Base-by-base conservation (phyloP, 1,140 invertebrate species). In the Leptonema lineaticorne region DNA sequence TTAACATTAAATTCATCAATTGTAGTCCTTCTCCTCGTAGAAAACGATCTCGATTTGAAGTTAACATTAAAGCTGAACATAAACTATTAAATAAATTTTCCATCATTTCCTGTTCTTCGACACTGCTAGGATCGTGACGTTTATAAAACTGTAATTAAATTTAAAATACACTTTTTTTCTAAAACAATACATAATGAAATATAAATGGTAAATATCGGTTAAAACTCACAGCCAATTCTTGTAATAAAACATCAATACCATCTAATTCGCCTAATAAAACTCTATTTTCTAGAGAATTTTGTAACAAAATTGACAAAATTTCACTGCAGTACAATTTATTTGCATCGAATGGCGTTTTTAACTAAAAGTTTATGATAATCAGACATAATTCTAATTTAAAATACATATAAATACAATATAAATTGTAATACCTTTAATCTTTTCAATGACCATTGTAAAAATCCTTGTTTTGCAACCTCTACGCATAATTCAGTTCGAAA, bases 21-120 rank as follows among this genome's bases (percentile, higher is more conserved):
- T 99, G 96, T 18, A 98, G 82, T 7, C 96, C 96, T 85, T 98
- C 96, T 0, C 95, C 96, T 74, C 92, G 88, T 11, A 99, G 82
- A 79, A 99, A 99, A 67, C 90, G 86, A 59, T 96, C 92, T 68
- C 95, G 86, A 81, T 99, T 99, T 60, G 88, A 80, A 6, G 89
- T 83, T 63, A 90, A 86, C 88, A 98, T 92, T 53, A 99, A 84
- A 68, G 94, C 89, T 9, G 95, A 97, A 79, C 97, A 99, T 14
- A 99, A 82, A 71, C 90, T 90, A 78, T 99, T 93, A 76, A 99
- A 99, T 48, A 99, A 82, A 83, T 99, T 99, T 79, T 99, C 97
- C 96, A 99, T 99, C 76, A 96, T 92, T 82, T 99, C 98, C 75
- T 94, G 89, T 79, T 99, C 97, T 80, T 99, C 96, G 8, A 87